Base-by-base conservation (phyloP, 2,888 invertebrate species). In the Eupithecia insigniata region DNA sequence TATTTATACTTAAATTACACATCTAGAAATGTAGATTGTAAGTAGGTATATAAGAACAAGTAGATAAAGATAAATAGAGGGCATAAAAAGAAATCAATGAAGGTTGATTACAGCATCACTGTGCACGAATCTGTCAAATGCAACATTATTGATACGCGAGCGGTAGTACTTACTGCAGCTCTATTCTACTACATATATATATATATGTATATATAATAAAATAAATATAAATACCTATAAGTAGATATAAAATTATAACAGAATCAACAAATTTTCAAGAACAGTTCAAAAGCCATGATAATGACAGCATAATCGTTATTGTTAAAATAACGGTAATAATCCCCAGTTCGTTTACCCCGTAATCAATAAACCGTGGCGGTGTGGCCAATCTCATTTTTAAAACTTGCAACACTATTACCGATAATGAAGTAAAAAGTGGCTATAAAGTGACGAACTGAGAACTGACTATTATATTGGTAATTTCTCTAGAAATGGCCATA, bases 331-430 rank as follows among this genome's bases (percentile, higher is more conserved):
- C 92, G 89, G 91, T 86, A 82, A 67, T 70, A 66, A 74, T 72
- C 71, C 79, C 73, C 81, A 89, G 92, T 91, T 90, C 91, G 79
- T 89, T 92, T 87, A 88, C 91, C 89, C 81, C 84, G 76, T 76
- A 81, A 78, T 80, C 84, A 85, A 85, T 82, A 86, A 85, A 85
- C 84, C 83, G 82, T 84, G 78, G 79, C 82, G 83, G 84, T 86
- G 81, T 80, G 80, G 66, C 77, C 80, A 79, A 80, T 81, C 78
- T 75, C 72, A 82, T 81, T 81, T 82, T 81, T 78, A 67, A 75
- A 69, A 75, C 78, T 80, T 74, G 75, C 75, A 68, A 69, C 70
- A 73, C 69, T 77, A 61, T 61, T 74, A 75, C 66, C 22, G 68
- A 62, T 69, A 75, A 73, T 51, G 28, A 60, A 55, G 68, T 32